Percentiles rank a stretch among this genome's conserved stretches.
Evolutionary conservation across 2,113 vertebrate genomes (phyloP).

Genomic region (Perca fluviatilis): DNA sequence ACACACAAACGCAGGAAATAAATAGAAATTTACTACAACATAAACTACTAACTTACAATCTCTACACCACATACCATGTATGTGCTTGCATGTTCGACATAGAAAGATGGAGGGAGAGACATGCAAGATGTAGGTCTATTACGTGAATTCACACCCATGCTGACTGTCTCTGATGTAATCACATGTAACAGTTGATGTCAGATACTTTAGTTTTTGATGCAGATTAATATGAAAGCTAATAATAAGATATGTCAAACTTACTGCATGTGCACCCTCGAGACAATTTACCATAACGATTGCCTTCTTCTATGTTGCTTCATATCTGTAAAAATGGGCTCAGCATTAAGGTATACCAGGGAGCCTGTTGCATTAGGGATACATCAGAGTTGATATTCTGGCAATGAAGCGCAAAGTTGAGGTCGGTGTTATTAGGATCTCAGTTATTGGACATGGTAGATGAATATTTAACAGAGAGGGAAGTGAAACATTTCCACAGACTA

Average conservation of each 20-base stretch:
- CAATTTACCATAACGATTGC: neutral
- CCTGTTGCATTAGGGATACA: neutral
- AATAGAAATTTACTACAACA: conserved; percentile 1
- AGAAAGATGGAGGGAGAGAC: no score
- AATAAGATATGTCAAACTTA: conserved; percentile 9
- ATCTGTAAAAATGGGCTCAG: neutral
- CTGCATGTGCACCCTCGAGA: conserved; percentile 6
- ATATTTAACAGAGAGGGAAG: conserved; percentile 23
- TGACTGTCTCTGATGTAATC: conserved; percentile 55
- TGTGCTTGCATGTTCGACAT: neutral
- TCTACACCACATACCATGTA: neutral
- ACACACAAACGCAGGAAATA: neutral
- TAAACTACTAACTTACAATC: neutral
- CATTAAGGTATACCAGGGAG: neutral
- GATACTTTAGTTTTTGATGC: conserved; percentile 11
- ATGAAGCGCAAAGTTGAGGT: conserved; percentile 19
- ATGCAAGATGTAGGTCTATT: neutral
- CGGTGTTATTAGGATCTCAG: conserved; percentile 18
- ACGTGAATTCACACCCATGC: conserved; percentile 15
- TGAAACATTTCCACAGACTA: neutral
- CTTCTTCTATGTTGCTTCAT: neutral
- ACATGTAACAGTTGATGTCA: conserved; percentile 42
- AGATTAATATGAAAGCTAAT: conserved; percentile 20
- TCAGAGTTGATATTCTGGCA: conserved; percentile 19
- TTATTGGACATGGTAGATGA: conserved; percentile 27